Base-by-base conservation (phyloP, 92 coral and sea anemone genomes). In the Parazoanthus atlanticus region DNA sequence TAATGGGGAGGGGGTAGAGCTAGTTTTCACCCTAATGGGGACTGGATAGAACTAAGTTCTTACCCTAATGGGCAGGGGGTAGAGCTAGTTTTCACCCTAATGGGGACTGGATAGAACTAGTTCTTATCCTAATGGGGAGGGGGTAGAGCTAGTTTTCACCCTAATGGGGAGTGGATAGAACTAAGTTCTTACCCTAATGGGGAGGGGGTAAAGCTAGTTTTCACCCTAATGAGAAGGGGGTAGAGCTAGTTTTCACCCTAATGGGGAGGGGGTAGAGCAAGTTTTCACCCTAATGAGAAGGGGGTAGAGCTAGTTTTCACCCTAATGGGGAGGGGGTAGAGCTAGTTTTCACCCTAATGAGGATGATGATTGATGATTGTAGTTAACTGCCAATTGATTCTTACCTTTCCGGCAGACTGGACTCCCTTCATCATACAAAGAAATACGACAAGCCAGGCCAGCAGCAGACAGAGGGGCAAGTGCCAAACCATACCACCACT, bases 361-460 rank as follows among this genome's bases (percentile, higher is more conserved):
- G 13, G 3, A 12, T 70, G 67, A 47, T 79, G 41, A 54, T 0
- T 26, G 1, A 8, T 36, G 61, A 10, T 49, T 21, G 10, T 13
- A 54, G 4, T 56, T 52, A 7, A 6, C 6, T 21, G 9, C 15
- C 8, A 47, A 79, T 13, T 71, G 29, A 12, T 30, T 23, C 86
- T 33, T 84, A 96, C 98, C 96, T 96, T 96, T 77, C 98, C 98
- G 33, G 98, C 98, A 71, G 98, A 95, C 70, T 95, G 98, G 21
- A 96, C 93, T 8, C 98, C 98, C 58, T 89, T 93, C 98, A 95
- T 96, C 97, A 96, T 95, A 46, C 98, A 95, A 47, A 93, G 79
- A 92, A 93, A 96, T 74, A 96, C 98, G 1, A 96, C 94, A 30
- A 93, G 85, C 98, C 98, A 96, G 10, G 98, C 98, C 31, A 95